Evolutionary conservation across 2,797 vertebrate genomes (phyloP).

Genomic region (Percopsis omiscomaycus): DNA sequence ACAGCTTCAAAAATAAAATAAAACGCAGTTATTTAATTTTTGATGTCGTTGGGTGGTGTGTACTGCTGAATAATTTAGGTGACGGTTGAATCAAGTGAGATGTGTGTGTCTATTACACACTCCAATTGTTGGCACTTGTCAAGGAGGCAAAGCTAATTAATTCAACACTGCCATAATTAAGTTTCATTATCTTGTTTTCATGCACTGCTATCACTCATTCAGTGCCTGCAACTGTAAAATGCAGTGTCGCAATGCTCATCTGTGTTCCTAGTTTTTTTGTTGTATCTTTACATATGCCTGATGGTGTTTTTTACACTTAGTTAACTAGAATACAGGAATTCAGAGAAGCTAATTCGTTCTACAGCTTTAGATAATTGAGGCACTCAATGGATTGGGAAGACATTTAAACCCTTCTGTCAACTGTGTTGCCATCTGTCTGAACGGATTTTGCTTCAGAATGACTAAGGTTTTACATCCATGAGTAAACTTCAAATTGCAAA

Average conservation of each 20-base stretch:
- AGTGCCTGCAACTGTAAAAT: conserved; percentile 2
- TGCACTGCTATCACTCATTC: conserved; percentile 35
- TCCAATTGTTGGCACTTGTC: conserved; percentile 52
- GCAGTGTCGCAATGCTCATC: background rate
- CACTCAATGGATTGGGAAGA: background rate
- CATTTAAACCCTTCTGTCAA: conserved; percentile 15
- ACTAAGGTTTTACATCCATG: conserved; percentile 1
- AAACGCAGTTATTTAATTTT: background rate
- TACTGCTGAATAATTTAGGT: conserved; percentile 1
- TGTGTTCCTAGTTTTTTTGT: background rate
- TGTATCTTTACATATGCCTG: background rate
- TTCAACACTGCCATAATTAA: conserved; percentile 33
- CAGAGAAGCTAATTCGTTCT: conserved; percentile 16
- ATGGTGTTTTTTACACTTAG: conserved; percentile 17
- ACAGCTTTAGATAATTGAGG: conserved; percentile 3
- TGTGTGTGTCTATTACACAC: conserved; percentile 58
- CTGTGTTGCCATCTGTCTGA: conserved; percentile 32
- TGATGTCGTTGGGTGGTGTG: background rate
- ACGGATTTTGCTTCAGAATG: background rate
- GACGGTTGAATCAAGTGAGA: conserved; percentile 42
- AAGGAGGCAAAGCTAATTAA: conserved; percentile 51
- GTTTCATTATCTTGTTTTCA: conserved; percentile 38
- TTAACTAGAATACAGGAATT: conserved; percentile 15
- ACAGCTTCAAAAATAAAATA: conserved; percentile 5
- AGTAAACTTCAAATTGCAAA: conserved; percentile 6